A percentile compares a stretch with the other conserved stretches of the same genome.
phyloP scores from a whole-genome alignment of 2,888 invertebrate genomes.

The Leptinotarsa juncta region DNA sequence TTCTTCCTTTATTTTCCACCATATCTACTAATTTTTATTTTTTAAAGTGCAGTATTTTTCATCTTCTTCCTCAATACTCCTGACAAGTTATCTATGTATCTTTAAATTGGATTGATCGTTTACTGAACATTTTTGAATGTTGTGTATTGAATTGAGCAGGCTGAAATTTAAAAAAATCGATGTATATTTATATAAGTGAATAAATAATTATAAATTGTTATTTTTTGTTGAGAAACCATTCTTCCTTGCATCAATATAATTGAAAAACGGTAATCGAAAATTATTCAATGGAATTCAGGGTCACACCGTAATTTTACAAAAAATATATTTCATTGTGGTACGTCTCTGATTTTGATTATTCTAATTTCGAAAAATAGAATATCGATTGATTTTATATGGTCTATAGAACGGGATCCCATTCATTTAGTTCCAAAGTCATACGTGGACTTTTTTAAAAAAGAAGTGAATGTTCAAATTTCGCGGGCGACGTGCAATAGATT shows the following conservation, averaged over 20 bases:
- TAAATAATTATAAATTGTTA: conserved; percentile 39
- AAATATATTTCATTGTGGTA: no score
- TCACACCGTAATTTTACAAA: no score
- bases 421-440: no score
- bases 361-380: no score
- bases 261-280: no score
- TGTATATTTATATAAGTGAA: conserved; percentile 44
- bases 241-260: background rate
- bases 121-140: background rate
- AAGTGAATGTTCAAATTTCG: no score
- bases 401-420: no score
- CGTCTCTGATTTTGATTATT: no score
- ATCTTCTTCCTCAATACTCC: background rate
- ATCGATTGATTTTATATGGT: no score
- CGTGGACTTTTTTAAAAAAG: no score
- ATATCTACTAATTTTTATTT: conserved; percentile 26
- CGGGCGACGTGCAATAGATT: no score
- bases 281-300: no score
- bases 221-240: conserved; percentile 6
- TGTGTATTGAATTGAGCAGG: background rate
- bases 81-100: background rate
- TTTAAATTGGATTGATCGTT: conserved; percentile 4
- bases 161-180: conserved; percentile 22
- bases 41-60: conserved; percentile 31
- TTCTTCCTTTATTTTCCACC: conserved; percentile 20